These are phyloP conservation scores for Silurus lanzhouensis DNA, from an alignment of 2,797 vertebrate genomes.

Conservation along the genomic window DNA sequence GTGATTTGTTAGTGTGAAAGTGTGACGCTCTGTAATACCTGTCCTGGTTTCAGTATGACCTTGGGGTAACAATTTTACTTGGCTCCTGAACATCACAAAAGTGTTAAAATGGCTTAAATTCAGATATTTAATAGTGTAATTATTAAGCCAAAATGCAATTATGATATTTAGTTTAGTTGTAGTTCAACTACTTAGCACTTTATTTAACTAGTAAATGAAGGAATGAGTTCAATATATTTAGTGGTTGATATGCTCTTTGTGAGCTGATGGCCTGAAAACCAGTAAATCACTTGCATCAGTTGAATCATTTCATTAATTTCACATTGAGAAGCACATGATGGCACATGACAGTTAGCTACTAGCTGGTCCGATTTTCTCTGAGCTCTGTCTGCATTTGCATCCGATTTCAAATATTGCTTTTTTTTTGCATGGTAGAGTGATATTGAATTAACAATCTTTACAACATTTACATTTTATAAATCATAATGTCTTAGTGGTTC, in stretches of 20 bases:
- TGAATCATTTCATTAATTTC: neutral
- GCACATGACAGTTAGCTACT: neutral
- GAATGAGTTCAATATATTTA: neutral
- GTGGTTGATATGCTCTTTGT: neutral
- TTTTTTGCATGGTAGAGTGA: neutral
- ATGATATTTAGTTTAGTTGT: neutral
- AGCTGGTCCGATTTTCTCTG: neutral
- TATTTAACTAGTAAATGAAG: neutral
- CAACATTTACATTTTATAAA: neutral
- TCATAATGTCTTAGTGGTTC: neutral
- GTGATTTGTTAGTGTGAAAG: constrained; percentile 45
- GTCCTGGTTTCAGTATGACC: constrained; percentile 25
- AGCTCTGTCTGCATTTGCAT: constrained; percentile 24
- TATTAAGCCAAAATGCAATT: neutral
- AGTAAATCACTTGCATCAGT: neutral
- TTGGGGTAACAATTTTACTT: neutral
- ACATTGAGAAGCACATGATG: constrained; percentile 15
- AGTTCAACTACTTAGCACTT: neutral
- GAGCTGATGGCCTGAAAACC: neutral
- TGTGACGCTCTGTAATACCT: constrained; percentile 17
- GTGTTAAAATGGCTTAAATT: neutral
- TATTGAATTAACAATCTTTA: neutral
- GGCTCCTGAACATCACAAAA: neutral
- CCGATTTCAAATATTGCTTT: too few species aligned
- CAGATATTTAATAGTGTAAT: neutral